Percentiles rank a stretch among this genome's conserved stretches.
Evolutionary conservation across 1,140 invertebrate genomes (phyloP).

Genomic region (Pogonognathellus flavescens): DNA sequence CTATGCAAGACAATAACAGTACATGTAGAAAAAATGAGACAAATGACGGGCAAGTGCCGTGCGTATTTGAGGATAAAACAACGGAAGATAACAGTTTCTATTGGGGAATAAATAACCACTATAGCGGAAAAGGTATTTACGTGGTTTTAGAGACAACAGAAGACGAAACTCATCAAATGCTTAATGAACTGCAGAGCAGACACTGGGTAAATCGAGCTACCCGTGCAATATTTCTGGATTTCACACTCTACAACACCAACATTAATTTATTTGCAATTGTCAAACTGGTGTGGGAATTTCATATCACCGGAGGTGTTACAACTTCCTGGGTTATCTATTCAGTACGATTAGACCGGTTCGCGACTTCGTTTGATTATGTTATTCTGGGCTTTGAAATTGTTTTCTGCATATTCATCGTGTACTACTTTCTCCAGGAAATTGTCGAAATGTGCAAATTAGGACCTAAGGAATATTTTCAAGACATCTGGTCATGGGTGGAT

Average conservation of each 20-base stretch:
- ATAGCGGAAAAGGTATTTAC: constrained; percentile 74
- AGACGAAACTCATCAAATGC: constrained; percentile 69
- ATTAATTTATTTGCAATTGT: constrained; percentile 80
- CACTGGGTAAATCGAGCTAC: constrained; percentile 80
- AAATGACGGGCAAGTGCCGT: too few relatives aligned
- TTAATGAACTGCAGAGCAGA: constrained; percentile 75
- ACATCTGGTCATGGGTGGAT: constrained; percentile 80
- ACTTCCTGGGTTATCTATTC: constrained; percentile 75
- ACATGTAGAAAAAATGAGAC: neutral
- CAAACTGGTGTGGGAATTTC: constrained; percentile 79
- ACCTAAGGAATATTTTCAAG: constrained; percentile 74
- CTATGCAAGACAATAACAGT: neutral
- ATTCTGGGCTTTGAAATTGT: constrained; percentile 76
- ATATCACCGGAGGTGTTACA: constrained; percentile 79
- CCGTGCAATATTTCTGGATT: constrained; percentile 80
- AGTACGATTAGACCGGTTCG: constrained; percentile 77
- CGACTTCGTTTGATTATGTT: constrained; percentile 70
- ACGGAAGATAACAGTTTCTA: constrained; percentile 71
- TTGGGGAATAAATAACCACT: constrained; percentile 74
- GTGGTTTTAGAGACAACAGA: constrained; percentile 60
- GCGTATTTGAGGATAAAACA: constrained; percentile 70
- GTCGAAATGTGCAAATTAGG: constrained; percentile 76
- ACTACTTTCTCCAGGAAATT: constrained; percentile 79
- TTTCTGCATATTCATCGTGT: constrained; percentile 76
- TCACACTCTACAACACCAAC: constrained; percentile 83